Evolutionary conservation across 2,797 vertebrate genomes (phyloP).

Genomic region (Crax fasciolata): DNA sequence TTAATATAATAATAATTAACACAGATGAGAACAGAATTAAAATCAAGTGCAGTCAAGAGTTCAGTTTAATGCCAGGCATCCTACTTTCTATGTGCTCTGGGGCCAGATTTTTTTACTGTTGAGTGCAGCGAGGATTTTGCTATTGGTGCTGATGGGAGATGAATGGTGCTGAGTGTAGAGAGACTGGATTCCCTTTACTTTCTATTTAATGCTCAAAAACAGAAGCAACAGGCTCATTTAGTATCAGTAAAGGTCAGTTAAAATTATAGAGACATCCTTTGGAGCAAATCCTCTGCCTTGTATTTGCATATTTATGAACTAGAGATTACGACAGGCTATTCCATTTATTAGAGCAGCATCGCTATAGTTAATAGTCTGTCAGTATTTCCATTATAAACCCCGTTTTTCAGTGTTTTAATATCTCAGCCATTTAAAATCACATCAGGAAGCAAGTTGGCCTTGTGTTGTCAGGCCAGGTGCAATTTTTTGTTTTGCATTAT

Average conservation of each 20-base stretch:
- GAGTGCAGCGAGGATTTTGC: constrained; percentile 36
- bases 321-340: constrained; percentile 86
- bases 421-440: constrained; percentile 84
- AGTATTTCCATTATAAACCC: constrained; percentile 87
- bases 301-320: constrained; percentile 90
- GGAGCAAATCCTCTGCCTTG: constrained; percentile 85
- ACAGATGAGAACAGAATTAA: constrained; percentile 79
- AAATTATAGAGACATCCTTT: constrained; percentile 88
- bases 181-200: constrained; percentile 71
- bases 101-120: constrained; percentile 22
- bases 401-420: constrained; percentile 85
- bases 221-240: constrained; percentile 85
- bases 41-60: constrained; percentile 77
- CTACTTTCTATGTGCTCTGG: constrained; percentile 72
- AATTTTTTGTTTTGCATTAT: constrained; percentile 53
- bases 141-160: not conserved
- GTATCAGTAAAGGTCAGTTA: constrained; percentile 87
- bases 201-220: constrained; percentile 75
- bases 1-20: constrained; percentile 84
- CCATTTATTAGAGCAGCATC: constrained; percentile 85
- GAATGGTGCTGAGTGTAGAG: not conserved
- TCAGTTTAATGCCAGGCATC: constrained; percentile 68
- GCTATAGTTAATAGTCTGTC: constrained; percentile 88
- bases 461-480: constrained; percentile 62
- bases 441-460: constrained; percentile 81